Evolutionary conservation across 2,888 invertebrate genomes (phyloP).

Genomic region (Esperia sulphurella): DNA sequence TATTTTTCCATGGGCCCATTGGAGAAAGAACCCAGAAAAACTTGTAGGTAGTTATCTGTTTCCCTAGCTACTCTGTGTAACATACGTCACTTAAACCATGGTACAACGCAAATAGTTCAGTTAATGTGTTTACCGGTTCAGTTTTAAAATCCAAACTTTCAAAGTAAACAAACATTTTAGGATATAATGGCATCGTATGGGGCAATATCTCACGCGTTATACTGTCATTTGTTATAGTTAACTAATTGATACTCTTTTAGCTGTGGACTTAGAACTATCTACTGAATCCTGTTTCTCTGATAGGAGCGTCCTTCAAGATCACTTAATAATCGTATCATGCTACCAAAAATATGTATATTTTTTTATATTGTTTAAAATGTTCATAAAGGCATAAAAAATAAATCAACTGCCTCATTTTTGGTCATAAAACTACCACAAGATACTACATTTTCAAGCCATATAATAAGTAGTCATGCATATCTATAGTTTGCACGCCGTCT

Average conservation of each 20-base stretch:
- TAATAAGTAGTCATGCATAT: too few relatives aligned
- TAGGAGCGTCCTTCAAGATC: too few relatives aligned
- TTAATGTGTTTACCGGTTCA: slow-evolving; percentile 37
- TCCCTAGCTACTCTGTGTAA: slow-evolving; percentile 28
- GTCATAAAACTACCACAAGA: too few relatives aligned
- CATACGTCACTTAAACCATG: slow-evolving; percentile 39
- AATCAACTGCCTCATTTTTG: too few relatives aligned
- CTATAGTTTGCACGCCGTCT: too few relatives aligned
- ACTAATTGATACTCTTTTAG: not conserved
- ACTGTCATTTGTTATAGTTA: slow-evolving; percentile 1
- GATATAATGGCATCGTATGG: slow-evolving; percentile 26
- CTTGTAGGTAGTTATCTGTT: slow-evolving; percentile 5
- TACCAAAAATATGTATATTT: too few relatives aligned
- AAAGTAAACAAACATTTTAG: slow-evolving; percentile 38
- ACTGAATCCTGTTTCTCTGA: too few relatives aligned
- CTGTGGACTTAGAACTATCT: not conserved
- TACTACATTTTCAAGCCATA: too few relatives aligned
- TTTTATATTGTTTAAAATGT: too few relatives aligned
- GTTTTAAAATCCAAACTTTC: slow-evolving; percentile 33
- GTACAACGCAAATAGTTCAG: slow-evolving; percentile 45
- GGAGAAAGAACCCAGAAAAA: not conserved
- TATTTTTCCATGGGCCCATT: too few relatives aligned
- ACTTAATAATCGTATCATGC: too few relatives aligned
- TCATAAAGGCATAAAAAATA: too few relatives aligned
- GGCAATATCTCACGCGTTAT: slow-evolving; percentile 25